phyloP scores from a whole-genome alignment of 1,140 invertebrate genomes.

The Leptinotarsa texana region DNA sequence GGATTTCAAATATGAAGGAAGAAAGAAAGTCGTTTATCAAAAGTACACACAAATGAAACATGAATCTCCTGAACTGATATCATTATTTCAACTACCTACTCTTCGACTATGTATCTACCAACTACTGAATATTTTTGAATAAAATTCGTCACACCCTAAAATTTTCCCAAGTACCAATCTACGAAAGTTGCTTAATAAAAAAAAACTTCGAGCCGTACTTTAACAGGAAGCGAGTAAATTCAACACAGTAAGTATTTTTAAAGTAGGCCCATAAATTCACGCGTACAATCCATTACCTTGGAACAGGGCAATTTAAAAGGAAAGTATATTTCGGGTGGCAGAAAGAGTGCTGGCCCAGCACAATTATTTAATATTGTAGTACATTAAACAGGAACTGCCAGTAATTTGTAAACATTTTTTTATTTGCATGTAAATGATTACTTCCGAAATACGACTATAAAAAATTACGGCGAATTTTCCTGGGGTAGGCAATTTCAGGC shows the following conservation, averaged over 20 bases:
- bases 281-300: slow-evolving; percentile 26
- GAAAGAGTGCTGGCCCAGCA: slow-evolving; percentile 16
- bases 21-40: not conserved
- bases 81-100: not conserved
- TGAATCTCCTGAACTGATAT: too few species aligned
- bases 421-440: slow-evolving; percentile 17
- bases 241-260: slow-evolving; percentile 26
- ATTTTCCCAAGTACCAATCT: not conserved
- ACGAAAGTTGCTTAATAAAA: slow-evolving; percentile 24
- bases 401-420: slow-evolving; percentile 17
- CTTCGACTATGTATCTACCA: not conserved
- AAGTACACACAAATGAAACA: not conserved
- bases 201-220: slow-evolving; percentile 15
- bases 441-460: not conserved
- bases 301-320: slow-evolving; percentile 26
- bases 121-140: not conserved
- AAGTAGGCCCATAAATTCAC: slow-evolving; percentile 25
- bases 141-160: not conserved
- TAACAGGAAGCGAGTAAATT: slow-evolving; percentile 20
- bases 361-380: slow-evolving; percentile 8
- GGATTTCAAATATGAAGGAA: not conserved
- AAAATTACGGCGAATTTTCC: not conserved
- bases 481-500: not conserved
- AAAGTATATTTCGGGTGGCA: slow-evolving; percentile 18
- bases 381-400: slow-evolving; percentile 18